These are phyloP conservation scores for Acropora tenuis DNA, from an alignment of 64 coral and sea anemone species.

Conservation along the genomic window DNA sequence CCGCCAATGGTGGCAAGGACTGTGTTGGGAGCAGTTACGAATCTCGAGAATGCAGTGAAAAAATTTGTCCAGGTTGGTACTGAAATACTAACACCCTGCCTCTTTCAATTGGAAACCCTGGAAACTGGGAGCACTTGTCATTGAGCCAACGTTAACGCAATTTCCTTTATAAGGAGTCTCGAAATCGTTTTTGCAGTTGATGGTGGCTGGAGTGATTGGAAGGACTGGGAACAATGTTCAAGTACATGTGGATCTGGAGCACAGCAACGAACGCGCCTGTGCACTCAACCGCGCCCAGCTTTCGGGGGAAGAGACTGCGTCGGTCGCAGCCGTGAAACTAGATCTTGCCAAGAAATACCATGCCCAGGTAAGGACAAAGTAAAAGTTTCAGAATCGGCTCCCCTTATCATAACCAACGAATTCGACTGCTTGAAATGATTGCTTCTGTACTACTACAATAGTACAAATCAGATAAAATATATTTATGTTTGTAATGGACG, in stretches of 20 bases:
- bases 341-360: slow-evolving; percentile 9
- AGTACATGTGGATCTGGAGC: slow-evolving; percentile 39
- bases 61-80: slow-evolving; percentile 42
- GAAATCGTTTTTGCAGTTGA: slow-evolving; percentile 5
- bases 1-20: slow-evolving; percentile 29
- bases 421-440: too few relatives aligned
- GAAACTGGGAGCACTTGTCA: too few relatives aligned
- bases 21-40: neutral
- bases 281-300: slow-evolving; percentile 41
- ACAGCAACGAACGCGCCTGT: slow-evolving; percentile 34
- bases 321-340: slow-evolving; percentile 10
- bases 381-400: neutral
- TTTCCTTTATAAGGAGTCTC: too few relatives aligned
- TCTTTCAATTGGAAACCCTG: too few relatives aligned
- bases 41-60: slow-evolving; percentile 32
- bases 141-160: too few relatives aligned
- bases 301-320: slow-evolving; percentile 41
- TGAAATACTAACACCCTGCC: too few relatives aligned
- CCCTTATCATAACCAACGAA: neutral
- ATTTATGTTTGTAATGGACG: neutral
- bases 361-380: neutral
- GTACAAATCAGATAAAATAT: neutral
- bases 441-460: too few relatives aligned
- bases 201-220: slow-evolving; percentile 51
- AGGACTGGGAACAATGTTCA: slow-evolving; percentile 45